A percentile compares a stretch with the other conserved stretches of the same genome.
Evolutionary conservation across 2,888 invertebrate species (phyloP).

Genomic region (Epinotia nisella): DNA sequence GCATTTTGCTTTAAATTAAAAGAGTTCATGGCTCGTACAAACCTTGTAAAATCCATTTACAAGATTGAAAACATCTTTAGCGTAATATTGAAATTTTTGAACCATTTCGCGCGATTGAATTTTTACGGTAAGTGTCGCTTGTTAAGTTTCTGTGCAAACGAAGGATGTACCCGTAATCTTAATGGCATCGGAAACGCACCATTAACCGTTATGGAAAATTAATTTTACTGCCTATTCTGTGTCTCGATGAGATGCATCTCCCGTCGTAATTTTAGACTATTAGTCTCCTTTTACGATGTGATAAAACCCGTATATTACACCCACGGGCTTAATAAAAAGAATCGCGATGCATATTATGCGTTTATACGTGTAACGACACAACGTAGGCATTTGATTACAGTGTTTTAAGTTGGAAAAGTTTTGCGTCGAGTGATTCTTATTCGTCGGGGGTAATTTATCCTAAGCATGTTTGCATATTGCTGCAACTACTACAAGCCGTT

Average conservation of each 20-base stretch:
- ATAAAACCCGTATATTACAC: background rate
- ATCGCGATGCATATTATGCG: background rate
- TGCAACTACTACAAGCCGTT: too few species aligned
- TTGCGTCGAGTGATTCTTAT: too few species aligned
- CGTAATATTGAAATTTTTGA: slow-evolving; percentile 28
- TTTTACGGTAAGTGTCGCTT: background rate
- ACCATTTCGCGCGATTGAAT: slow-evolving; percentile 1
- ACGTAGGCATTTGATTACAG: background rate
- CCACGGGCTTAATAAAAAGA: background rate
- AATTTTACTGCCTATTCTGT: slow-evolving; percentile 18
- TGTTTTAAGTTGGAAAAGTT: too few species aligned
- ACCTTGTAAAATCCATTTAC: slow-evolving; percentile 22
- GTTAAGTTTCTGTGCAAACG: slow-evolving; percentile 9
- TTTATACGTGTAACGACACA: background rate
- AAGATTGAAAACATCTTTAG: slow-evolving; percentile 24
- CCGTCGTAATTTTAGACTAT: background rate
- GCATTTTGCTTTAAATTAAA: slow-evolving; percentile 27
- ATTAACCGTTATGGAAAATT: slow-evolving; percentile 12
- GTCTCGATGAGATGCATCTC: background rate
- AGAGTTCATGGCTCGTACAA: slow-evolving; percentile 19
- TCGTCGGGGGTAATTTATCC: too few species aligned
- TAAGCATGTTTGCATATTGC: too few species aligned
- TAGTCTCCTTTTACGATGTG: background rate
- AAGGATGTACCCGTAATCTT: slow-evolving; percentile 8
- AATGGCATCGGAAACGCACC: slow-evolving; percentile 11